Conservation (phyloP, 2,113 vertebrate genomes). For the Lophochroa leadbeateri region DNA sequence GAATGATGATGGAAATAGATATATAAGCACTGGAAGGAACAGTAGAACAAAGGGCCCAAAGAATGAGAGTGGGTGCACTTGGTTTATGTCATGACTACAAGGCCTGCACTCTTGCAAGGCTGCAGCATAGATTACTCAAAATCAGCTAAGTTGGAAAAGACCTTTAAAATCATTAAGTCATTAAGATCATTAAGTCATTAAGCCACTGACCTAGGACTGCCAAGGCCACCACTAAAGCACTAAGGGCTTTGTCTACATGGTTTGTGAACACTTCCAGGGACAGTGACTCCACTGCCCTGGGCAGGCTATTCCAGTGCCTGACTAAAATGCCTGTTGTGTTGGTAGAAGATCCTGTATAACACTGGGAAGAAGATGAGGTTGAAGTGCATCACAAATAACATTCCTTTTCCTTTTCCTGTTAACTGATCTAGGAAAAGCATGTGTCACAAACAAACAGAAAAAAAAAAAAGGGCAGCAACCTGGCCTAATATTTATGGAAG, state of each 20-base stretch:
- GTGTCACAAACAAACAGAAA: neutral
- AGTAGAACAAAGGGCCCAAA: neutral
- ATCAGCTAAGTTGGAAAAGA: neutral
- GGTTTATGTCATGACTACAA: neutral
- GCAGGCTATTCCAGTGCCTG: neutral
- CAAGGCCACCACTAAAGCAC: neutral
- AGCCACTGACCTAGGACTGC: neutral
- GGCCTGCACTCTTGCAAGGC: neutral
- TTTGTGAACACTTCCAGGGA: neutral
- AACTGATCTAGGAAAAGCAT: neutral
- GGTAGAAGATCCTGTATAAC: neutral
- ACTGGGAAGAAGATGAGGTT: rapidly evolving
- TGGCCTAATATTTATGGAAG: neutral
- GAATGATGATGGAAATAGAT: neutral
- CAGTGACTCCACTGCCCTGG: neutral
- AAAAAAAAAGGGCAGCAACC: neutral
- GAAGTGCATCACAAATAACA: neutral
- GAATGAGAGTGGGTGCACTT: neutral
- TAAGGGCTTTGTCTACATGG: neutral
- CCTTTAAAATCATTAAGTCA: neutral
- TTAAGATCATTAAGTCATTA: neutral
- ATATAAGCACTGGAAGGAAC: neutral
- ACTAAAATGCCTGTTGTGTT: neutral
- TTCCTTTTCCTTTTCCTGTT: neutral
- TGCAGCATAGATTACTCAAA: neutral